These are phyloP conservation scores for Colistium nudipinnis DNA, from an alignment of 2,113 vertebrate genomes.

Conservation along the genomic window DNA sequence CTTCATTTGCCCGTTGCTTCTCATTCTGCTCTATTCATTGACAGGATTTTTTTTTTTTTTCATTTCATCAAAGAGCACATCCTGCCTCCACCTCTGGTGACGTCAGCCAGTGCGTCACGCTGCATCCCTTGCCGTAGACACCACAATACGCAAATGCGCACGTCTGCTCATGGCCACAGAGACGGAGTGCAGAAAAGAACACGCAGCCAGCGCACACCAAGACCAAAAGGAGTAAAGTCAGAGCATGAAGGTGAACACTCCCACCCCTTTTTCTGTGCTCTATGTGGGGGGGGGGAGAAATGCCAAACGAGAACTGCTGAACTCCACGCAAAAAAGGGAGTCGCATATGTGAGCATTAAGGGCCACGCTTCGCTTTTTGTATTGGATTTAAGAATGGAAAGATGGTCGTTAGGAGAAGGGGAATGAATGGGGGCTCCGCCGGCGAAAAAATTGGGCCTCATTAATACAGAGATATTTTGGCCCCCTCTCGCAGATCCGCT, in stretches of 20 bases:
- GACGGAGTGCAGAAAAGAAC: not conserved
- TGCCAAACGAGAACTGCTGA: too few species aligned
- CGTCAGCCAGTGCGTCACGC: slow-evolving; percentile 72
- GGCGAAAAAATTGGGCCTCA: slow-evolving; percentile 31
- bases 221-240: slow-evolving; percentile 59
- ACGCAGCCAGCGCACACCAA: not conserved
- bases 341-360: slow-evolving; percentile 1
- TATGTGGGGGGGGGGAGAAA: not conserved
- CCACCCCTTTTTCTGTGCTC: slow-evolving; percentile 20
- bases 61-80: slow-evolving; percentile 59
- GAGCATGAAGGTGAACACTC: slow-evolving; percentile 47
- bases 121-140: slow-evolving; percentile 45
- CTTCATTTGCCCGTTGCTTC: not conserved
- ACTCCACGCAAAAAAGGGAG: too few species aligned
- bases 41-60: slow-evolving; percentile 60
- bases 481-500: slow-evolving; percentile 19
- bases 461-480: slow-evolving; percentile 36
- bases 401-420: slow-evolving; percentile 18
- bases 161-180: slow-evolving; percentile 15
- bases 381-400: not conserved
- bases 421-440: not conserved
- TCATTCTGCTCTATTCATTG: slow-evolving; percentile 28
- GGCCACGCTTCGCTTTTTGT: too few species aligned
- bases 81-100: slow-evolving; percentile 55
- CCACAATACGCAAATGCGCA: slow-evolving; percentile 13